Conservation (phyloP, 2,797 vertebrate genomes). For the Cephalopachus bancanus region DNA sequence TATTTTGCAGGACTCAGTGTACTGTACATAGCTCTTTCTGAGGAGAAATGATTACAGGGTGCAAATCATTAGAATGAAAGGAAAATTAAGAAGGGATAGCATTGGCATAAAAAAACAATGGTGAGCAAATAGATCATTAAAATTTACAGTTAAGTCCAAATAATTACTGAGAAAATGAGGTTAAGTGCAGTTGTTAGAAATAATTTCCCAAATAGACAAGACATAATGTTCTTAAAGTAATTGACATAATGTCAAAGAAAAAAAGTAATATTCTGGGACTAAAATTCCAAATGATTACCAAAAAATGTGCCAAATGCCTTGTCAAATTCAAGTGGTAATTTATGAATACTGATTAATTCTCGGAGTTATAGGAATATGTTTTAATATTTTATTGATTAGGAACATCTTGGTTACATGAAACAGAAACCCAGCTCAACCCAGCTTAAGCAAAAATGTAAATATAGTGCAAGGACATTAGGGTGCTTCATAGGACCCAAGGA, state of each 20-base stretch:
- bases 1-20: background rate
- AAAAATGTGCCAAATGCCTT: constrained; percentile 38
- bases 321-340: constrained; percentile 26
- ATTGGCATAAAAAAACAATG: background rate
- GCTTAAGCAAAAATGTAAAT: background rate
- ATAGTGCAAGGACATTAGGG: fast-evolving
- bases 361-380: background rate
- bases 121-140: constrained; percentile 46
- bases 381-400: constrained; percentile 25
- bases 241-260: constrained; percentile 56
- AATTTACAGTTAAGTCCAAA: constrained; percentile 48
- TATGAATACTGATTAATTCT: background rate
- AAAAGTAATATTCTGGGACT: constrained; percentile 49
- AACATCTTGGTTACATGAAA: background rate
- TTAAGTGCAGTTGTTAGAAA: constrained; percentile 47
- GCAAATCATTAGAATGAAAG: background rate
- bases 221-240: constrained; percentile 65
- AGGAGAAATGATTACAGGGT: background rate
- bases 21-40: background rate
- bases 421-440: background rate
- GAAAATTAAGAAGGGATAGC: background rate
- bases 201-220: constrained; percentile 59
- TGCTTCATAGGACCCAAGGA: background rate
- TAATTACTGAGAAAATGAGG: constrained; percentile 69
- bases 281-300: constrained; percentile 27